Evolutionary conservation across 2,113 vertebrate species (phyloP).

Genomic region (Sclerurus mexicanus): DNA sequence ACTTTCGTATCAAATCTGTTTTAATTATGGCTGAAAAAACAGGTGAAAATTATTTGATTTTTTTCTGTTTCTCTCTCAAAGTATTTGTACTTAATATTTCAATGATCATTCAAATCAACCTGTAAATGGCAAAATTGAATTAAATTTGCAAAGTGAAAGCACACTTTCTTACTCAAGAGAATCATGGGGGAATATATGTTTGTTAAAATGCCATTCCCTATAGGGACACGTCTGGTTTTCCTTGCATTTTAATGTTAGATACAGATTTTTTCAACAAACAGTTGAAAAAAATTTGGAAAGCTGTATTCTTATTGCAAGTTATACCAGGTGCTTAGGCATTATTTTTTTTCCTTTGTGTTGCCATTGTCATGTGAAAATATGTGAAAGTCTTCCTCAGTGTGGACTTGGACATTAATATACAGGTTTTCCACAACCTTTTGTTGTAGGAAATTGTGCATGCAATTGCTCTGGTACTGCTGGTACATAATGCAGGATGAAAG

Average conservation of each 20-base stretch:
- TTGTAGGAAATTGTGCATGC: background rate
- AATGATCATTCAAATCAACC: background rate
- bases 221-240: fast-evolving
- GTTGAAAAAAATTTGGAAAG: background rate
- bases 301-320: background rate
- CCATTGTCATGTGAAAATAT: background rate
- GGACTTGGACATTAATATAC: background rate
- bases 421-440: background rate
- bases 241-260: background rate
- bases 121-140: background rate
- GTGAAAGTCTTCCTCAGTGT: background rate
- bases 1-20: background rate
- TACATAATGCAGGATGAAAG: background rate
- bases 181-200: background rate
- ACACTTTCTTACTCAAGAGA: background rate
- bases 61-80: background rate
- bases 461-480: background rate
- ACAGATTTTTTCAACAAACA: background rate
- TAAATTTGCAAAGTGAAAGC: background rate
- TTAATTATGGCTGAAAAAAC: background rate
- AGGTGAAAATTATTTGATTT: background rate
- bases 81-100: background rate
- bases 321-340: background rate
- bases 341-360: background rate
- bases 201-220: background rate